A percentile compares a stretch with the other conserved stretches of the same genome.
Evolutionary conservation across 2,797 vertebrate genomes (phyloP).

Genomic region (Calcarius lapponicus): DNA sequence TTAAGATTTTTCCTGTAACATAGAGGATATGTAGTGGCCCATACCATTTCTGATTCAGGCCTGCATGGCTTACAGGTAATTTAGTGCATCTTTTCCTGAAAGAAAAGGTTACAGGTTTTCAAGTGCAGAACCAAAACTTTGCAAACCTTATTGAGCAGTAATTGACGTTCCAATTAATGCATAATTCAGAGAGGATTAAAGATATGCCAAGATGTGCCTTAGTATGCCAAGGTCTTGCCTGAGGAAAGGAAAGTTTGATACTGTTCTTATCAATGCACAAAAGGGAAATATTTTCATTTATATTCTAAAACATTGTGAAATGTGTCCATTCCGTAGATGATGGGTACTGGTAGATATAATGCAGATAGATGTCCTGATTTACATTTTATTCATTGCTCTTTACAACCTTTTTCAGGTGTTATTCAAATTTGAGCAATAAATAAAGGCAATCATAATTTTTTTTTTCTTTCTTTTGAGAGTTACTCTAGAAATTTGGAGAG

Average conservation of each 20-base stretch:
- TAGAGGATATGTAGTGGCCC: background rate
- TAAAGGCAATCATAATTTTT: background rate
- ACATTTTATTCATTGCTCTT: background rate
- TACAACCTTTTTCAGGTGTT: background rate
- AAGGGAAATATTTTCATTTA: conserved; percentile 51
- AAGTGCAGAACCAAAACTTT: conserved; percentile 1
- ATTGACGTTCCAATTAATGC: conserved; percentile 25
- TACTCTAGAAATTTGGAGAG: background rate
- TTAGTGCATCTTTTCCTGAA: background rate
- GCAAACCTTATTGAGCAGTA: conserved; percentile 41
- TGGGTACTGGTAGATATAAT: background rate
- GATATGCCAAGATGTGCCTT: conserved; percentile 15
- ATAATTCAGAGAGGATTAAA: conserved; percentile 37
- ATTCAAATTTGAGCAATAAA: background rate
- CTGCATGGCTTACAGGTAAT: conserved; percentile 11
- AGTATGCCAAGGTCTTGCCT: conserved; percentile 61
- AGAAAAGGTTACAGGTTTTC: conserved; percentile 57
- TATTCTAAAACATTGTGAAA: conserved; percentile 14
- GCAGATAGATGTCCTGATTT: conserved; percentile 23
- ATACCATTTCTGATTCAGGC: background rate
- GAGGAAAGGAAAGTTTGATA: conserved; percentile 58
- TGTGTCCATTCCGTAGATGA: conserved; percentile 15
- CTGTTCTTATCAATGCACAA: background rate
- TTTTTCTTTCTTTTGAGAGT: background rate
- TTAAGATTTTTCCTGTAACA: background rate